Evolutionary conservation across 2,113 vertebrate species (phyloP).

Genomic region (Ardeotis arabs): DNA sequence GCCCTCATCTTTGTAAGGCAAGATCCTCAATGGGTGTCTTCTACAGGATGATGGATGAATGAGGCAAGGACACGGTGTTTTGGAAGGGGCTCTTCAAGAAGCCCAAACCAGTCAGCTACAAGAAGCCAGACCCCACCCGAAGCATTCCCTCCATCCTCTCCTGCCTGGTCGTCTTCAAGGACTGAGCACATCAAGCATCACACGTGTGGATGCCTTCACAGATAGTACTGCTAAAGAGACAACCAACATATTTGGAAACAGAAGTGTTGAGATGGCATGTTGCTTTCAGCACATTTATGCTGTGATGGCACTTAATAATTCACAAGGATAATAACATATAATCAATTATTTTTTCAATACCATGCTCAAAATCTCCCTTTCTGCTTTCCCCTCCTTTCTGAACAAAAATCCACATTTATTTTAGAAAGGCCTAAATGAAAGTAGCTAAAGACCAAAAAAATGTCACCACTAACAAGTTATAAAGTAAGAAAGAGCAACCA

Average conservation of each 20-base stretch:
- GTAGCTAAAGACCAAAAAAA: constrained; percentile 28
- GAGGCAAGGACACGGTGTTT: not conserved
- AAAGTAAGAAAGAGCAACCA: constrained; percentile 51
- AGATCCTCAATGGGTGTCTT: not conserved
- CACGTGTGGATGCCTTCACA: not conserved
- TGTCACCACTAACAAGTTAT: constrained; percentile 16
- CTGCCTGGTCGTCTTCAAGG: not conserved
- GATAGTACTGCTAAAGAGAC: not conserved
- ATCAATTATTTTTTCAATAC: constrained; percentile 31
- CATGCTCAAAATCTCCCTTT: not conserved
- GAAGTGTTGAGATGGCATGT: constrained; percentile 30
- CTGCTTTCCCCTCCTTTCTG: not conserved
- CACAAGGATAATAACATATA: not conserved
- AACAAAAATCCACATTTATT: not conserved
- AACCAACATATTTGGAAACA: constrained; percentile 67
- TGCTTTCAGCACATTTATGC: constrained; percentile 21
- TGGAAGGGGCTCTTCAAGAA: not conserved
- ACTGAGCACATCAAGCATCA: not conserved
- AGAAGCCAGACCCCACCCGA: not conserved
- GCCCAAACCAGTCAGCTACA: not conserved
- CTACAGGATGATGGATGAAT: not conserved
- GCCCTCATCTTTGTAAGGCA: not conserved
- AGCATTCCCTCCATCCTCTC: not conserved
- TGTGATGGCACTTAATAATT: constrained; percentile 14
- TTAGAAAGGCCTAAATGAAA: constrained; percentile 13